Conservation (phyloP, 1,140 invertebrate species). For the Sarcophaga bullata region DNA sequence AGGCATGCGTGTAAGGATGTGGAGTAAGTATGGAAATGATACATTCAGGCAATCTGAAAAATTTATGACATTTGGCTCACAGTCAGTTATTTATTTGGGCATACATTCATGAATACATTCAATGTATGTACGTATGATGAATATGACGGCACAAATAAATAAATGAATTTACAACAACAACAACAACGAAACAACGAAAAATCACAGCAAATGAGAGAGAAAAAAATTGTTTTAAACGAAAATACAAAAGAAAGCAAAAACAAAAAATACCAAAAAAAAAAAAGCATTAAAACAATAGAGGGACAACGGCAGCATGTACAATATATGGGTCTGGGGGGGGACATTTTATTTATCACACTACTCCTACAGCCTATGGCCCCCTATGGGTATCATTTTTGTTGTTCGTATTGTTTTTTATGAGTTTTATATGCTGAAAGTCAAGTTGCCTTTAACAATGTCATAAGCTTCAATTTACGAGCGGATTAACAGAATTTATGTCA, state of each 20-base stretch:
- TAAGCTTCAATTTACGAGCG: constrained; percentile 36
- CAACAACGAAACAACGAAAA: background rate
- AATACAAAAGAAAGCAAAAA: background rate
- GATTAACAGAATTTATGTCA: constrained; percentile 39
- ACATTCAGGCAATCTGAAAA: constrained; percentile 14
- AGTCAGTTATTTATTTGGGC: constrained; percentile 22
- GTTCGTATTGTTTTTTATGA: background rate
- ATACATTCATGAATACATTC: constrained; percentile 29
- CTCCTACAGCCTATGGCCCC: background rate
- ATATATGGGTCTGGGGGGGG: background rate
- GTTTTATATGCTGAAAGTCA: constrained; percentile 11
- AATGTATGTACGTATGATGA: no score
- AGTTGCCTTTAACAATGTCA: constrained; percentile 35
- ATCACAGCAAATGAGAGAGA: background rate
- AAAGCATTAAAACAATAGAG: background rate
- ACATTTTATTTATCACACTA: background rate
- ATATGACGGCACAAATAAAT: constrained; percentile 5
- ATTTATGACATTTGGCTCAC: constrained; percentile 31
- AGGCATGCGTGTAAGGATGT: no score
- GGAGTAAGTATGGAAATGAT: background rate
- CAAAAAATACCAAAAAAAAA: background rate
- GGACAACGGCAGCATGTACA: background rate
- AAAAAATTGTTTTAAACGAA: background rate
- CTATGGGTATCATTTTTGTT: background rate
- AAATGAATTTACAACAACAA: constrained; percentile 1